phyloP scores from a whole-genome alignment of 2,113 vertebrate species.

The Datnioides undecimradiatus region DNA sequence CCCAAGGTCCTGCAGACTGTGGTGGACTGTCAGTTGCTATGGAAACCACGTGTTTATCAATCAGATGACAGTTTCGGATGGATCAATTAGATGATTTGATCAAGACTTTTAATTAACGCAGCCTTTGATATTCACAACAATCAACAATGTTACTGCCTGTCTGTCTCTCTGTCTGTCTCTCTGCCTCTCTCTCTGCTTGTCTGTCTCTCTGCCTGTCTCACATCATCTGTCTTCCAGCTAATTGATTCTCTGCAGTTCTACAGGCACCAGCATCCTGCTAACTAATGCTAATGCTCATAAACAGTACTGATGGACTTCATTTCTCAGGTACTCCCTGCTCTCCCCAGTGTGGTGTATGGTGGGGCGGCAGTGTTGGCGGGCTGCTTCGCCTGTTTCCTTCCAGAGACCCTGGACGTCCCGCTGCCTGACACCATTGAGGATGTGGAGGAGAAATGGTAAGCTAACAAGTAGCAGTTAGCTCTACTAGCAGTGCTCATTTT shows the following conservation, averaged over 20 bases:
- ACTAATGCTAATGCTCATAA: too few species aligned
- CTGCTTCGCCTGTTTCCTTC: slow-evolving; percentile 83
- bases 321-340: slow-evolving; percentile 79
- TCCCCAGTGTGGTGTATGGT: slow-evolving; percentile 89
- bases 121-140: too few species aligned
- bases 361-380: slow-evolving; percentile 82
- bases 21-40: too few species aligned
- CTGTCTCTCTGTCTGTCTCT: not conserved
- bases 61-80: too few species aligned
- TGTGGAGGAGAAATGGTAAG: slow-evolving; percentile 83
- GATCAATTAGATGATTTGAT: too few species aligned
- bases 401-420: slow-evolving; percentile 87
- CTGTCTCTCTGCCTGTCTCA: not conserved
- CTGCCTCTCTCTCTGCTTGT: not conserved
- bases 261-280: not conserved
- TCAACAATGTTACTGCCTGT: not conserved
- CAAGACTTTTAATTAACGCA: too few species aligned
- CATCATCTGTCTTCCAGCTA: not conserved
- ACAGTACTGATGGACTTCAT: not conserved
- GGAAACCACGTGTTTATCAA: too few species aligned
- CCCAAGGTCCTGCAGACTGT: too few species aligned
- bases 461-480: not conserved
- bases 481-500: not conserved
- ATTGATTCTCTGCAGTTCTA: not conserved
- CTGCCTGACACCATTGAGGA: slow-evolving; percentile 91